Evolutionary conservation across 2,797 vertebrate genomes (phyloP), one percentile per base, ranked within the genome.

Genomic region (Iguana delicatissima): DNA sequence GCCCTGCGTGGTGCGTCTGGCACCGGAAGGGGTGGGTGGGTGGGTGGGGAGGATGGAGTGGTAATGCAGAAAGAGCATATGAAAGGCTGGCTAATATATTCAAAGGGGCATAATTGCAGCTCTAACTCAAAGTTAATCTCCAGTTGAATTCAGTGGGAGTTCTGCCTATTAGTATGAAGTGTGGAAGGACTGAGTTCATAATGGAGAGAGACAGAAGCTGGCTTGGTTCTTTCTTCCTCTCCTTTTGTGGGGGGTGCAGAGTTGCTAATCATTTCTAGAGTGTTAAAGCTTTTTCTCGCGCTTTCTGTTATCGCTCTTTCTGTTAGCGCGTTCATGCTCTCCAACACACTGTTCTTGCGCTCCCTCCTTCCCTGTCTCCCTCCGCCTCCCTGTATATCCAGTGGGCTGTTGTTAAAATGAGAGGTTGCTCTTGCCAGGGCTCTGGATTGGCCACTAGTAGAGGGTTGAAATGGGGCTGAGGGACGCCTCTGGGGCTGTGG

Each of bases 111-210:
- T 46, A 80, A 87, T 67, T 84, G 80, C 69, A n/a, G 26, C 57
- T 74, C 38, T 76, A 35, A 76, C 88, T 76, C 52, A 69, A 46
- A 52, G 67, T 35, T 84, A 62, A 84, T 84, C 88, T 77, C 57
- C 72, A 59, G 72, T 46, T 62, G 72, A 14, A 84, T 74, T 76
- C 88, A n/a, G 38, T 24, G 55, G 80, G 88, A 84, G 69, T 76
- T 76, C 80, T 76, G 52, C 35, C 80, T 84, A 62, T 84, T 83
- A 64, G 42, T 32, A 32, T 12, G 52, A 72, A 69, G 14, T 73
- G 50, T 59, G 38, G 55, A 35, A 10, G 38, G 81, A 52, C 32
- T 38, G 57, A 64, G 42, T 42, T 80, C 32, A 35, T 42, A 77
- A 52, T n/a, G 32, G 59, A 29, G 59, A 46, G 26, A 87, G 29